Conservation (phyloP, 2,888 invertebrate species). For the Platycheirus rosarum region DNA sequence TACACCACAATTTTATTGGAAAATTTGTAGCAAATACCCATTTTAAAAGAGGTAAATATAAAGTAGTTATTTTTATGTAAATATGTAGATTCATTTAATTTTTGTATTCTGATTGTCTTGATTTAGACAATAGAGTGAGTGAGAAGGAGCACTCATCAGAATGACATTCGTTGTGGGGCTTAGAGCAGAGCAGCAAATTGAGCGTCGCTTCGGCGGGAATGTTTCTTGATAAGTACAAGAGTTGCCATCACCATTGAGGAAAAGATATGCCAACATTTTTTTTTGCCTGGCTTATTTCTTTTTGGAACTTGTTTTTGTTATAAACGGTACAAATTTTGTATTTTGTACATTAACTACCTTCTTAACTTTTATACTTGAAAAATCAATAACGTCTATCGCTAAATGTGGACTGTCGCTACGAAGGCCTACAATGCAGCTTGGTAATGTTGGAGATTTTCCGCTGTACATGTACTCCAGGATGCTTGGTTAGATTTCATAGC, state of each 20-base stretch:
- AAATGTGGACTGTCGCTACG: too few relatives aligned
- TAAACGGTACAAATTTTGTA: too few relatives aligned
- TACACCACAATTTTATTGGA: conserved; percentile 13
- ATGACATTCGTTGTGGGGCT: conserved; percentile 50
- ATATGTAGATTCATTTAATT: conserved; percentile 60
- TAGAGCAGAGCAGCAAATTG: conserved; percentile 56
- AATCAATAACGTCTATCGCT: too few relatives aligned
- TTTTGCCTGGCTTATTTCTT: too few relatives aligned
- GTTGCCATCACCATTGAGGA: conserved; percentile 52
- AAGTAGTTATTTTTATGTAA: conserved; percentile 45
- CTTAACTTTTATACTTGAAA: too few relatives aligned
- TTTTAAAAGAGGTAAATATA: conserved; percentile 62
- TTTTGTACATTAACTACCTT: too few relatives aligned
- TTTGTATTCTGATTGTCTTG: conserved; percentile 52
- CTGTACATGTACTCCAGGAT: too few relatives aligned
- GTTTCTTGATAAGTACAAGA: conserved; percentile 62
- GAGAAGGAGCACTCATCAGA: conserved; percentile 37
- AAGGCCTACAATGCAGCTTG: too few relatives aligned
- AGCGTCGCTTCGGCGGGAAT: conserved; percentile 78
- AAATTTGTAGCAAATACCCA: conserved; percentile 30
- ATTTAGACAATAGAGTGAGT: conserved; percentile 39
- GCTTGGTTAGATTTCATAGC: too few relatives aligned
- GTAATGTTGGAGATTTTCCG: too few relatives aligned
- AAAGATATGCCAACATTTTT: conserved; percentile 12
- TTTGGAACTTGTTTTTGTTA: too few relatives aligned